phyloP scores from a whole-genome alignment of 2,888 invertebrate species.

The Nomada lathburiana region DNA sequence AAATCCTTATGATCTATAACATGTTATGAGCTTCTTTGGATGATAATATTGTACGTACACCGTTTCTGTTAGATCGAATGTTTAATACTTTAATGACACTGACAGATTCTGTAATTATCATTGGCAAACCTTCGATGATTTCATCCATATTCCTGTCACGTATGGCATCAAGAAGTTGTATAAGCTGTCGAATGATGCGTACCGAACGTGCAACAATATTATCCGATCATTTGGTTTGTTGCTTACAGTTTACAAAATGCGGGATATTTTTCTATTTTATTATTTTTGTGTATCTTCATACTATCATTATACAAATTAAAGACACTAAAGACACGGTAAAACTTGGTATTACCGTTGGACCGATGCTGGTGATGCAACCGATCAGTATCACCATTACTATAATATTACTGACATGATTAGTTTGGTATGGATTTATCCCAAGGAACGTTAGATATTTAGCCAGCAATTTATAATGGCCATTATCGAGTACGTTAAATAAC shows the following conservation, averaged over 20 bases:
- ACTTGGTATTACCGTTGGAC: constrained; percentile 2
- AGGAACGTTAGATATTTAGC: background rate
- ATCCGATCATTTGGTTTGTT: background rate
- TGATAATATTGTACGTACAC: too few relatives aligned
- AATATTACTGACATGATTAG: background rate
- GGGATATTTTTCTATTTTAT: too few relatives aligned
- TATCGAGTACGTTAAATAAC: background rate
- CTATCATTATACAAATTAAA: too few relatives aligned
- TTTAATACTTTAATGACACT: background rate
- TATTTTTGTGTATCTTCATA: too few relatives aligned
- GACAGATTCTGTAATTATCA: background rate
- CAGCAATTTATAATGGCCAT: background rate
- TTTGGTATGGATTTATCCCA: constrained; percentile 4
- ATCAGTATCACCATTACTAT: background rate
- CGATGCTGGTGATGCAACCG: background rate
- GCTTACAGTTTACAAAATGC: background rate
- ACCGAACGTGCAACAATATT: background rate
- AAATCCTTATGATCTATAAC: background rate
- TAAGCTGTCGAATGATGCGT: background rate
- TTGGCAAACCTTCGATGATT: background rate
- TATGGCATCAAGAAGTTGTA: background rate
- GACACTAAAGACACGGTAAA: too few relatives aligned
- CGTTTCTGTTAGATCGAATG: background rate
- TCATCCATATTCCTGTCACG: background rate
- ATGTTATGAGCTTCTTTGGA: too few relatives aligned